Conservation (phyloP, 2,888 invertebrate species). For the Chymomyza fuscimana region DNA sequence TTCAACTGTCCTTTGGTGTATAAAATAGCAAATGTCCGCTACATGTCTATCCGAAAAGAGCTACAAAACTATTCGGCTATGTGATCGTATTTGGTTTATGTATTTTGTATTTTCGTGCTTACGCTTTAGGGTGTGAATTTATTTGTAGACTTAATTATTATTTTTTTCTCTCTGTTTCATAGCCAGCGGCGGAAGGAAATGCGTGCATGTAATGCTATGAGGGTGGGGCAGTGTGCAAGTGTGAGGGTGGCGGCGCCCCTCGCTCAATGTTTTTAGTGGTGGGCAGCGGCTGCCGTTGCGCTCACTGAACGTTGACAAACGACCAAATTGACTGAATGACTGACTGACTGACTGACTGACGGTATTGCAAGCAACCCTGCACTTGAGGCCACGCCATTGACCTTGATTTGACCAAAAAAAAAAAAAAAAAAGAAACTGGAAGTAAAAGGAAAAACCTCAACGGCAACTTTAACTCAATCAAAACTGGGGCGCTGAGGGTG, state of each 20-base stretch:
- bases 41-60: background rate
- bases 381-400: constrained; percentile 26
- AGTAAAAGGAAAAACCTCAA: constrained; percentile 48
- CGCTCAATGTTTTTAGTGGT: background rate
- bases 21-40: background rate
- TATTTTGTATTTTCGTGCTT: background rate
- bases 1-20: background rate
- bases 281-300: background rate
- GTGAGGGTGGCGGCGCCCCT: constrained; percentile 1
- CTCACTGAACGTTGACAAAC: background rate
- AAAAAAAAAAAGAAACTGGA: background rate
- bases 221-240: background rate
- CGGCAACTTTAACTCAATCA: constrained; percentile 24
- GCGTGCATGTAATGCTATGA: constrained; percentile 1
- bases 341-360: background rate
- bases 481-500: constrained; percentile 17
- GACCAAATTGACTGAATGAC: background rate
- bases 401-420: constrained; percentile 37
- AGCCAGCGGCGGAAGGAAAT: background rate
- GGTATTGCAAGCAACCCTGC: constrained; percentile 1
- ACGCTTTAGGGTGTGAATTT: constrained; percentile 57
- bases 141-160: constrained; percentile 70
- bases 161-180: constrained; percentile 15
- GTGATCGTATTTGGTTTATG: background rate
- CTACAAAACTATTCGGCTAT: background rate